phyloP scores from a whole-genome alignment of 2,113 vertebrate genomes.

The Talpa occidentalis region DNA sequence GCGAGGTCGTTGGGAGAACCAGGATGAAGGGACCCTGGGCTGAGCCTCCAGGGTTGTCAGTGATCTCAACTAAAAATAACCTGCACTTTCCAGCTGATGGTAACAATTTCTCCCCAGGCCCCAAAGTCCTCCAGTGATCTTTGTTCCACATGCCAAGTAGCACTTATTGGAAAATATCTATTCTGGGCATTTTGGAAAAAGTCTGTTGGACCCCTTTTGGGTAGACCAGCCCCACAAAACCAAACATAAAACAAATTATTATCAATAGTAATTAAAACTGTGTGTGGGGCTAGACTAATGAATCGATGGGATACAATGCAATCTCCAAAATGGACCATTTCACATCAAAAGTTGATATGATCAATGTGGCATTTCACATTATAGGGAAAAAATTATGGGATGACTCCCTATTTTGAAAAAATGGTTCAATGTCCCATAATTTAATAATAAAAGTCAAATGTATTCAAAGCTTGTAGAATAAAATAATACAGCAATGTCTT shows the following conservation, averaged over 20 bases:
- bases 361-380: background rate
- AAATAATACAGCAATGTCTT: background rate
- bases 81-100: too few species aligned
- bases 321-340: background rate
- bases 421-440: background rate
- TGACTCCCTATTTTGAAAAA: background rate
- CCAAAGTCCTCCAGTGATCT: too few species aligned
- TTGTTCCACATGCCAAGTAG: too few species aligned
- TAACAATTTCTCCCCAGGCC: too few species aligned
- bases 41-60: too few species aligned
- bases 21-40: too few species aligned
- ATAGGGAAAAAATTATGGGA: background rate
- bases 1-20: too few species aligned
- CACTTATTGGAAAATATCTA: too few species aligned
- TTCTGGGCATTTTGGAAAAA: too few species aligned
- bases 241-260: background rate
- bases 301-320: background rate
- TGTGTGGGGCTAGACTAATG: background rate
- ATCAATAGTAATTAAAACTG: background rate
- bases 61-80: too few species aligned
- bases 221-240: background rate
- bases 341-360: background rate
- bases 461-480: constrained; percentile 11
- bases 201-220: too few species aligned
- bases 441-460: background rate